Percentiles rank a stretch among this genome's conserved stretches.
phyloP scores from a whole-genome alignment of 2,797 vertebrate genomes.

The Hemitrygon akajei region DNA sequence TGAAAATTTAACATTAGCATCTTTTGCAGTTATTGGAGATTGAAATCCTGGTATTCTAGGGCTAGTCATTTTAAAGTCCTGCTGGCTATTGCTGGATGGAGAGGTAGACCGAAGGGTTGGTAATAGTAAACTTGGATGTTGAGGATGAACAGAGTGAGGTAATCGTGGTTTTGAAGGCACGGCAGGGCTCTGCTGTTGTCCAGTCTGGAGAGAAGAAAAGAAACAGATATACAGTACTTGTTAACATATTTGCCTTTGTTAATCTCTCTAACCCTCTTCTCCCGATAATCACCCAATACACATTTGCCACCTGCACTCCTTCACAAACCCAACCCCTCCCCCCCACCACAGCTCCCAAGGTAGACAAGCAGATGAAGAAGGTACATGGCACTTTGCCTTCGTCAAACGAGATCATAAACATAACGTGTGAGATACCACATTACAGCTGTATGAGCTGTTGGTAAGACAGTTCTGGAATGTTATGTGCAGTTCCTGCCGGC shows the following conservation, averaged over 20 bases:
- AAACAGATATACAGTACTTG: not conserved
- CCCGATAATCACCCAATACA: no score
- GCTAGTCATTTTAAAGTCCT: not conserved
- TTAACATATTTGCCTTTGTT: not conserved
- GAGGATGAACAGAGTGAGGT: slow-evolving; percentile 4
- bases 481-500: no score
- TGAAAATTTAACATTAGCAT: slow-evolving; percentile 39
- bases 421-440: no score
- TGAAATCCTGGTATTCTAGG: slow-evolving; percentile 39
- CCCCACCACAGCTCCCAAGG: no score
- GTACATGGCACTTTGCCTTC: no score
- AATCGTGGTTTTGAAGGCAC: slow-evolving; percentile 29
- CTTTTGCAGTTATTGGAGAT: slow-evolving; percentile 39
- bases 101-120: not conserved
- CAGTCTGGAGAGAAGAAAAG: not conserved
- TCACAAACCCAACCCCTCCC: no score
- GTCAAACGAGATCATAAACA: no score
- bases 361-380: no score
- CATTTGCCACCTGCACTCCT: no score
- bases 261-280: not conserved
- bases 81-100: not conserved
- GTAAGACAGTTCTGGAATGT: no score
- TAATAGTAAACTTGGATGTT: not conserved
- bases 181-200: slow-evolving; percentile 6
- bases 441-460: no score